Conservation (phyloP, 1,140 invertebrate genomes). For the Hormaphis cornu region DNA sequence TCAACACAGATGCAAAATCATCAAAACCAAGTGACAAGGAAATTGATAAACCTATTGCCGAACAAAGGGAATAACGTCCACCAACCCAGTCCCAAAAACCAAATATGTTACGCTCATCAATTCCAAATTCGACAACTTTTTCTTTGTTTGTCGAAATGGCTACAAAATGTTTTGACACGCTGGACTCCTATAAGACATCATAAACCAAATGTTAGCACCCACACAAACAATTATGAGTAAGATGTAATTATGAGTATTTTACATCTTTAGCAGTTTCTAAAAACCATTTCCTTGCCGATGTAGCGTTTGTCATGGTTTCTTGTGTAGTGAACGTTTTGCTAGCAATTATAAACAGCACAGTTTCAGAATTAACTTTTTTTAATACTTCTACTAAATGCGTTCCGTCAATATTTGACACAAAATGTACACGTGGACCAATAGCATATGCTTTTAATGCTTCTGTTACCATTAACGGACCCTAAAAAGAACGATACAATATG, state of each 20-base stretch:
- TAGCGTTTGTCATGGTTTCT: slow-evolving; percentile 98
- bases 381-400: slow-evolving; percentile 93
- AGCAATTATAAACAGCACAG: slow-evolving; percentile 94
- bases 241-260: slow-evolving; percentile 41
- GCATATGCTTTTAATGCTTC: slow-evolving; percentile 90
- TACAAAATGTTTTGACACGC: slow-evolving; percentile 95
- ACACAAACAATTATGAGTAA: background rate
- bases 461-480: slow-evolving; percentile 97
- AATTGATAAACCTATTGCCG: slow-evolving; percentile 95
- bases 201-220: background rate
- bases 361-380: slow-evolving; percentile 84
- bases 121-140: slow-evolving; percentile 94
- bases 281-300: slow-evolving; percentile 94
- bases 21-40: slow-evolving; percentile 87
- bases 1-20: slow-evolving; percentile 86
- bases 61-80: slow-evolving; percentile 95
- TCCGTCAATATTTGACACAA: slow-evolving; percentile 99
- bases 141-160: slow-evolving; percentile 90
- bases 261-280: slow-evolving; percentile 77
- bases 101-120: slow-evolving; percentile 96
- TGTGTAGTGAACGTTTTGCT: slow-evolving; percentile 99
- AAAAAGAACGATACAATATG: slow-evolving; percentile 36
- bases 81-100: slow-evolving; percentile 99
- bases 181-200: slow-evolving; percentile 50
- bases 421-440: slow-evolving; percentile 83